phyloP scores from a whole-genome alignment of 2,113 vertebrate species.

The Etheostoma spectabile region DNA sequence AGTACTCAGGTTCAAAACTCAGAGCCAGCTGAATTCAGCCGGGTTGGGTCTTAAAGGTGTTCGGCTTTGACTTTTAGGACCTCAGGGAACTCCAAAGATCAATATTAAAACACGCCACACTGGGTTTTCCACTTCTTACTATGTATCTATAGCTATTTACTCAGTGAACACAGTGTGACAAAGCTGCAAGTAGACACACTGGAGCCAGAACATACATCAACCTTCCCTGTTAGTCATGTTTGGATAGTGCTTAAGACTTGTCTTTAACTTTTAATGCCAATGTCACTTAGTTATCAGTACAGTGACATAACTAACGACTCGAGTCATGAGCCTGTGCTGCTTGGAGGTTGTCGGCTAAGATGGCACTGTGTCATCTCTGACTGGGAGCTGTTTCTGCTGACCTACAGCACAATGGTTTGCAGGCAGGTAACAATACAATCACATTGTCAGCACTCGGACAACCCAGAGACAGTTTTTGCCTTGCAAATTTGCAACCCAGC shows the following conservation, averaged over 20 bases:
- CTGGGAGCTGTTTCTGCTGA: slow-evolving; percentile 58
- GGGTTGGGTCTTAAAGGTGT: neutral
- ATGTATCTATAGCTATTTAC: slow-evolving; percentile 50
- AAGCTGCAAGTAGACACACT: slow-evolving; percentile 13
- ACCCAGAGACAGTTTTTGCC: slow-evolving; percentile 55
- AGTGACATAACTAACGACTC: slow-evolving; percentile 7
- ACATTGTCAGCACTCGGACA: slow-evolving; percentile 50
- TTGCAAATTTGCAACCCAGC: slow-evolving; percentile 74
- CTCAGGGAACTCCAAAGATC: neutral
- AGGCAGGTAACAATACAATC: slow-evolving; percentile 53
- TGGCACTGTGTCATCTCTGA: slow-evolving; percentile 32
- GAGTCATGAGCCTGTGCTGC: slow-evolving; percentile 7
- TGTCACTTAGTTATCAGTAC: slow-evolving; percentile 23
- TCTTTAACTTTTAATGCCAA: slow-evolving; percentile 38
- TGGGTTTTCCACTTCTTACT: slow-evolving; percentile 29
- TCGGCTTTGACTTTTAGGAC: neutral
- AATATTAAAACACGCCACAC: slow-evolving; percentile 1
- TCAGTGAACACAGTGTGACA: slow-evolving; percentile 48
- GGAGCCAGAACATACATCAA: slow-evolving; percentile 38
- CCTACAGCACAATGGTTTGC: slow-evolving; percentile 48
- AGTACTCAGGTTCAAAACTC: neutral
- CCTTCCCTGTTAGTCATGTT: slow-evolving; percentile 30
- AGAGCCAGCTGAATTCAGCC: neutral
- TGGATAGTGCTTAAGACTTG: slow-evolving; percentile 23
- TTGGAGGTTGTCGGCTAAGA: slow-evolving; percentile 24